Base-by-base conservation (phyloP, 2,797 vertebrate species). In the Pachyuromys duprasi region DNA sequence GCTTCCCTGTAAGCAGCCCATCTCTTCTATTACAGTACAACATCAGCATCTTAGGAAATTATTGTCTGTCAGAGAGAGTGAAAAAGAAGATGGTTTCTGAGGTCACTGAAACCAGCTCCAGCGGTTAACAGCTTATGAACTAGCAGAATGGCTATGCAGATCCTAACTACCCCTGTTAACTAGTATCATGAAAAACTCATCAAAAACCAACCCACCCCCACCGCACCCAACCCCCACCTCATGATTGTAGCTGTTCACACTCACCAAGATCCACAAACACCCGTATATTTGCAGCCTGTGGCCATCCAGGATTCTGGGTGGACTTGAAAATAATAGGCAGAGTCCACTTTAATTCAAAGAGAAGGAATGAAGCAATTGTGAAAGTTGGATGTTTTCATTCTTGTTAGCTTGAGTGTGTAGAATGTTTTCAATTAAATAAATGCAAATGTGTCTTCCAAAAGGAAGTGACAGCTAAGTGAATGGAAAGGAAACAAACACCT, bases 1-100 rank as follows among this genome's bases (percentile, higher is more conserved):
- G 70, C 55, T 97, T 96, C 0, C 0, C 80, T 89, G 89, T 93
- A 42, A 62, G 72, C 22, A 95, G 93, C 81, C 90, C 1, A 62
- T 55, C 76, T 96, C 95, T 94, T 17, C 90, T 97, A n/a, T 84
- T 45, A 82, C n/a, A 63, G 39, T 81, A 12, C 11, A 2, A 22
- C 95, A 83, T 90, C 95, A 97, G 45, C 96, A 94, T 63, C 95
- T 97, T 96, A 24, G 62, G 94, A 94, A 80, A 74, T 18, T 89
- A 84, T 86, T 53, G 36, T 80, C 90, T 90, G 55, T 93, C 86
- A 93, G 60, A 93, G 80, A 79, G 62, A 96, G 60, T 36, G 15
- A 72, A 57, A 15, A n/a, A 39, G 12, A 94, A 87, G 86, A 81
- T 88, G 92, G 92, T 33, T 72, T 55, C 91, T 49, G 28, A 91